A percentile compares a stretch with the other conserved stretches of the same genome.
Evolutionary conservation across 2,888 invertebrate species (phyloP).

Genomic region (Tenthredo notha): DNA sequence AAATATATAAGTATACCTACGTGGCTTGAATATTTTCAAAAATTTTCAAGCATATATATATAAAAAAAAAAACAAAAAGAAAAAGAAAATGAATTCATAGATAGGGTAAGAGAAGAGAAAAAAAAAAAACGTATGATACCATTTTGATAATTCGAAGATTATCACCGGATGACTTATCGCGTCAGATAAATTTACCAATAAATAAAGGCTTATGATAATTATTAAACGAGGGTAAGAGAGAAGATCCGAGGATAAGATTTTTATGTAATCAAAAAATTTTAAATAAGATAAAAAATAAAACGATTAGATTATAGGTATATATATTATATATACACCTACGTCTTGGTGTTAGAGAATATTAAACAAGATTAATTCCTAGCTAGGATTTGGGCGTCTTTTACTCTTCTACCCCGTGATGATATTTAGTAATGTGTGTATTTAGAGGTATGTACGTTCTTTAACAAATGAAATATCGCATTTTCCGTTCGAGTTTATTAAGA

Average conservation of each 20-base stretch:
- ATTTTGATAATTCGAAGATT: constrained; percentile 56
- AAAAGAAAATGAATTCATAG: too few species aligned
- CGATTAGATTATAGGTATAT: not conserved
- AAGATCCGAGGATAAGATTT: not conserved
- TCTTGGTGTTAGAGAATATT: constrained; percentile 61
- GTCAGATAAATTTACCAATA: constrained; percentile 64
- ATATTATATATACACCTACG: constrained; percentile 2
- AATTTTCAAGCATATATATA: not conserved
- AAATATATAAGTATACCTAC: too few species aligned
- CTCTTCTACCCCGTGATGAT: not conserved
- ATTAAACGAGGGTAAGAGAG: constrained; percentile 7
- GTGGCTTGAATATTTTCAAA: not conserved
- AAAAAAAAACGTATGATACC: not conserved
- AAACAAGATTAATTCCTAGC: constrained; percentile 65
- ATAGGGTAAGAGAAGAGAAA: not conserved
- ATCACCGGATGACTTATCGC: constrained; percentile 59
- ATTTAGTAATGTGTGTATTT: not conserved
- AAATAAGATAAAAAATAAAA: not conserved
- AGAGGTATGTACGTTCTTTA: not conserved
- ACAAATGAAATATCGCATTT: constrained; percentile 63
- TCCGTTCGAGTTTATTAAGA: constrained; percentile 62
- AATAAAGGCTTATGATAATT: constrained; percentile 69
- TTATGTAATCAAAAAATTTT: not conserved
- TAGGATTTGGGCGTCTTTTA: constrained; percentile 46
- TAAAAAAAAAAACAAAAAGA: too few species aligned